phyloP scores from a whole-genome alignment of 2,113 vertebrate species.

The Malurus alboscapulatus region DNA sequence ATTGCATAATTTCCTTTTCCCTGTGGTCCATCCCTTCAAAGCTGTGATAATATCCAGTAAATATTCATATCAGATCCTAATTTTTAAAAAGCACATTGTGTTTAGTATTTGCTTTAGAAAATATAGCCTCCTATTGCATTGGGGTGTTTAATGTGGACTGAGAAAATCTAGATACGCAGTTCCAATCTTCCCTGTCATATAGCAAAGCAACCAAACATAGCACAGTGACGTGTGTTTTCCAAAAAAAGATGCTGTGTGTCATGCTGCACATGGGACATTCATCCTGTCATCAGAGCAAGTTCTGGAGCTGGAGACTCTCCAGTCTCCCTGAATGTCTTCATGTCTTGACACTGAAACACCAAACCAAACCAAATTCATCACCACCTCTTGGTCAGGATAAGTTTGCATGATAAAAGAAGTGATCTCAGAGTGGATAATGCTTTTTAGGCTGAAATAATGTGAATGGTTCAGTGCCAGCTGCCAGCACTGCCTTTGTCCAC shows the following conservation, averaged over 20 bases:
- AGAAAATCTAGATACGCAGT: neutral
- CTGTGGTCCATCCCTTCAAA: neutral
- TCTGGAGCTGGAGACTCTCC: neutral
- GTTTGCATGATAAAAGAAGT: neutral
- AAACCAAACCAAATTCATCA: neutral
- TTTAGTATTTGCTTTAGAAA: neutral
- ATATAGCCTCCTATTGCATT: neutral
- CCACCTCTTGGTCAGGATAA: neutral
- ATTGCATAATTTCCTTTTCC: constrained; percentile 7
- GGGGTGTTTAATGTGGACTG: neutral
- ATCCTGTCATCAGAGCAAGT: neutral
- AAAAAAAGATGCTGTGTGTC: neutral
- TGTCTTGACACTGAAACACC: neutral
- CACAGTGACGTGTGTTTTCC: neutral
- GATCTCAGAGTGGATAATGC: neutral
- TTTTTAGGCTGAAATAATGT: neutral
- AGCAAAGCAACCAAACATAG: neutral
- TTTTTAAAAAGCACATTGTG: neutral
- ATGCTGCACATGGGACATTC: neutral
- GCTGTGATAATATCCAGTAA: neutral
- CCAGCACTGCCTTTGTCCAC: neutral
- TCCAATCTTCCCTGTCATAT: neutral
- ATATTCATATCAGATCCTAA: neutral
- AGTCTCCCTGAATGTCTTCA: neutral
- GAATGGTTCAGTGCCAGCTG: neutral